Base-by-base conservation (phyloP, 2,888 invertebrate species). In the Scaptodrosophila latifasciaeformis region DNA sequence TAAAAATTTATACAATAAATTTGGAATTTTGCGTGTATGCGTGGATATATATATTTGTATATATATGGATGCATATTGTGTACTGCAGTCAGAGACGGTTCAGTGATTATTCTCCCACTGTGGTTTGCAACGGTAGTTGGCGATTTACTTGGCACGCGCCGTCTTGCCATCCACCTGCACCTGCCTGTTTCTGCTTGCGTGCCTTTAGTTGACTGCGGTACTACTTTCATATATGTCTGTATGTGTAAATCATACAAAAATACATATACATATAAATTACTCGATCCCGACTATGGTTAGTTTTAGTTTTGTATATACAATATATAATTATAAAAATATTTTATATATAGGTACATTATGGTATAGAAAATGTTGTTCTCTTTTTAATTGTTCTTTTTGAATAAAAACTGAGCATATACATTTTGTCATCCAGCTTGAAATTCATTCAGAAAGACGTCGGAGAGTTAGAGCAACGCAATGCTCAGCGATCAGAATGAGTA, bases 71-170 rank as follows among this genome's bases (percentile, higher is more conserved):
- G n/a, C n/a, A n/a, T n/a, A n/a, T n/a, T n/a, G n/a, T n/a, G n/a
- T n/a, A n/a, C n/a, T n/a, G n/a, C n/a, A n/a, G n/a, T n/a, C n/a
- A n/a, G 46, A 49, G 42, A 64, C 56, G 70, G 70, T 67, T 70
- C 64, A 67, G 64, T 74, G 65, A 54, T 74, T 54, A 55, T 21
- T 43, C 39, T 39, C 35, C 42, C 42, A 49, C 46, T 56, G 50
- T 50, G 66, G 56, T 40, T 71, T 60, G 44, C 55, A 76, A 76
- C 67, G 67, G 67, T 67, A 60, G 54, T 59, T 51, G 50, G 21
- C 45, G 54, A 62, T 60, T 72, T 59, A 54, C 49, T 59, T 67
- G 71, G 74, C 71, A 71, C 71, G 71, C 77, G 71, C 74, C 70
- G 55, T 57, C 55, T 72, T 65, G 24, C 30, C 43, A 30, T 7